Percentiles rank a stretch among this genome's conserved stretches.
These are phyloP conservation scores for Orientallactaga bullata DNA, from an alignment of 2,113 vertebrate genomes.

Conservation along the genomic window DNA sequence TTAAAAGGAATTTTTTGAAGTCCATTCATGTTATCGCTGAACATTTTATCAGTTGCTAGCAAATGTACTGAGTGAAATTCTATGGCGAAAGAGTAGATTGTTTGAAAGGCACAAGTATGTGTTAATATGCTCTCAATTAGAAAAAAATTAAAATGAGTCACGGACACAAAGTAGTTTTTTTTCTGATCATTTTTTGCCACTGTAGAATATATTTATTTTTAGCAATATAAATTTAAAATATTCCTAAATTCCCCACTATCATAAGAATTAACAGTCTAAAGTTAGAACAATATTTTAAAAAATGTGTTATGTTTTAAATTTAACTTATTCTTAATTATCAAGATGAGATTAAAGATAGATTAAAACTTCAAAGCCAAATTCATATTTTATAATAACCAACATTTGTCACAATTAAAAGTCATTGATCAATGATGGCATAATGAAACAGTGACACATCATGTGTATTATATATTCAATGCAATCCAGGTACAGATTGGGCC, in stretches of 20 bases:
- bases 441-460: not conserved
- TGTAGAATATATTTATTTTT: conserved; percentile 37
- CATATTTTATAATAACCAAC: not conserved
- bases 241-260: not conserved
- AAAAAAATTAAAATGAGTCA: conserved; percentile 19
- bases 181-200: conserved; percentile 25
- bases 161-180: conserved; percentile 25
- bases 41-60: not conserved
- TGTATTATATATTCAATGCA: not conserved
- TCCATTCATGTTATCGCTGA: not conserved
- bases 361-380: conserved; percentile 24
- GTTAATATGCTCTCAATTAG: not conserved
- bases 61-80: not conserved
- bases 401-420: not conserved
- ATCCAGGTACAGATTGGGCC: not conserved
- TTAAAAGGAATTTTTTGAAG: conserved; percentile 39
- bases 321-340: conserved; percentile 35
- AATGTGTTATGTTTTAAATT: not conserved
- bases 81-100: not conserved
- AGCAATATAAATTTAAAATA: conserved; percentile 42
- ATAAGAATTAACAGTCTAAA: conserved; percentile 46
- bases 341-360: conserved; percentile 22
- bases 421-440: not conserved
- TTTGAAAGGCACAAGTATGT: conserved; percentile 5
- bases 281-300: not conserved